Evolutionary conservation across 2,797 vertebrate species (phyloP), one percentile per base, ranked within the genome.

Genomic region (Mormyrops attenuatus): DNA sequence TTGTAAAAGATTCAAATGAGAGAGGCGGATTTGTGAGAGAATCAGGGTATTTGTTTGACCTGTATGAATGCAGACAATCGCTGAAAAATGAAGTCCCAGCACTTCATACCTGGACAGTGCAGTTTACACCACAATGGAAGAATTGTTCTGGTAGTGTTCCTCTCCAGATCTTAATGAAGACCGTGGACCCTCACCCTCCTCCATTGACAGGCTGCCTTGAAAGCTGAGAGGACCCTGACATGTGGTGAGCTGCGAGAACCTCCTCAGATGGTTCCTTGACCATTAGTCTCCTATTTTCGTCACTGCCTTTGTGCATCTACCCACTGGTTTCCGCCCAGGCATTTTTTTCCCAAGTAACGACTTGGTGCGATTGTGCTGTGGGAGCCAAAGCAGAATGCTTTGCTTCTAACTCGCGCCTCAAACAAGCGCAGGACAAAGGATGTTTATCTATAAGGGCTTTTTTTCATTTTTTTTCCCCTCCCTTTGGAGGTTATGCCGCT

Each of bases 371-470:
- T 63, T 69, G 22, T 88, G 50, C 55, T 88, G 13, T 49, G 47
- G 87, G 77, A 57, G 52, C 55, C 87, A 38, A 4, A 44, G 53
- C 52, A 38, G 55, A 9, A 60, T n/a, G 73, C 44, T 49, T 52
- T 8, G 50, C 26, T 87, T 86, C 89, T 30, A 44, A 82, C 66
- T 89, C 20, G 15, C 7, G 49, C 84, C 20, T 80, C 85, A 49
- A 73, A 53, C 63, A 85, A 50, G 89, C 26, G 86, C 49, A 22
- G 34, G 9, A 87, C 60, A 69, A 87, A 87, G 87, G 50, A 30
- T 22, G 53, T 50, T 85, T 53, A 90, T 90, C 87, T 82, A 69
- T 57, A 53, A 85, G 50, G 20, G 50, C 77, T 80, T 90, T 89
- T 69, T 53, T n/a, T 0, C 15, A 20, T 44, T 44, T n/a, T 8